Evolutionary conservation across 2,797 vertebrate species (phyloP).

Genomic region (Notamacropus eugenii): DNA sequence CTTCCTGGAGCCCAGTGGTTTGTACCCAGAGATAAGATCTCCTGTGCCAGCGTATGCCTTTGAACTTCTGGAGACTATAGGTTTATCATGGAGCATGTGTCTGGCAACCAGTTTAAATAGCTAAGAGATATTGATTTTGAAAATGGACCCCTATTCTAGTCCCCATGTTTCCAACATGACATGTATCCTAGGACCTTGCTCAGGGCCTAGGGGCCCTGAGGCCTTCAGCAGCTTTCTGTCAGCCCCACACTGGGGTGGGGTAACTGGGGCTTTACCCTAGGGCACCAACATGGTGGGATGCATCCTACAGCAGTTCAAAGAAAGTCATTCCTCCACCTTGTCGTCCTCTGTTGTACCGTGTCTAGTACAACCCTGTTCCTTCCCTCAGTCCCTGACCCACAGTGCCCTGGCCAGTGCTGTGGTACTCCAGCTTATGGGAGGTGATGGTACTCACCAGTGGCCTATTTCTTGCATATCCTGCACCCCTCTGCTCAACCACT

Average conservation of each 20-base stretch:
- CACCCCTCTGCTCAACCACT: neutral
- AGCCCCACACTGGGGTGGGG: neutral
- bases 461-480: neutral
- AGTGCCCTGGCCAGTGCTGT: neutral
- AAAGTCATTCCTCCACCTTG: neutral
- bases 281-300: too few relatives aligned
- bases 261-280: neutral
- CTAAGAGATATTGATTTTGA: neutral
- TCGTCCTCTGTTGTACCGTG: neutral
- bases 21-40: constrained; percentile 22
- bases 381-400: neutral
- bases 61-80: neutral
- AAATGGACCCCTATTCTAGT: neutral
- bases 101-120: neutral
- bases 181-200: neutral
- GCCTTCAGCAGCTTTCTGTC: neutral
- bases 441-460: neutral
- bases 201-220: neutral
- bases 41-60: neutral
- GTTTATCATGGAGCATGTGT: neutral
- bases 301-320: neutral
- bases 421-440: neutral
- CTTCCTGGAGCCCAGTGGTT: neutral
- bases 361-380: neutral
- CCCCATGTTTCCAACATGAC: neutral